phyloP scores from a whole-genome alignment of 2,113 vertebrate species.

The Lamprologus ornatipinnis region DNA sequence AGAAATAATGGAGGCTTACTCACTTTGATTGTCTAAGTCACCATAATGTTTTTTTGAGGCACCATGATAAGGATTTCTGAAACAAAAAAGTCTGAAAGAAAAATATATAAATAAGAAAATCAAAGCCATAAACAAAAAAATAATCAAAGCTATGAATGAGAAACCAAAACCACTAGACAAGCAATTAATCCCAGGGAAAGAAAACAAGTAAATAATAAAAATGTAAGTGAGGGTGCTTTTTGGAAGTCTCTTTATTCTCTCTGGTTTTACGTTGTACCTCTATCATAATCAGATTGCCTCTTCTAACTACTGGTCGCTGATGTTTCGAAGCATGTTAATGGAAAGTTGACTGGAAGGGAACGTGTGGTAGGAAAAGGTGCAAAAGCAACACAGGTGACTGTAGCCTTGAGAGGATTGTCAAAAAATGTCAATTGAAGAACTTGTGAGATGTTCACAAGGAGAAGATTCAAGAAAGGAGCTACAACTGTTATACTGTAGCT shows the following conservation, averaged over 20 bases:
- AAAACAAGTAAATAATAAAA: neutral
- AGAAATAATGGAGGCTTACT: slow-evolving; percentile 37
- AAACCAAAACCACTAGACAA: slow-evolving; percentile 13
- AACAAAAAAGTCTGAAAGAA: slow-evolving; percentile 43
- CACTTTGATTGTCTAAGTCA: slow-evolving; percentile 46
- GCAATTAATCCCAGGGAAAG: neutral
- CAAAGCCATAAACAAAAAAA: slow-evolving; percentile 24
- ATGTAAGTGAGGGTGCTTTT: slow-evolving; percentile 10
- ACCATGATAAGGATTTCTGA: slow-evolving; percentile 50
- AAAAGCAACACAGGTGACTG: neutral
- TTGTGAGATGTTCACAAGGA: neutral
- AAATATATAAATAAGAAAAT: slow-evolving; percentile 46
- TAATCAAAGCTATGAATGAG: slow-evolving; percentile 21
- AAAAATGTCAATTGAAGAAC: neutral
- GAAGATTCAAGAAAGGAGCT: neutral
- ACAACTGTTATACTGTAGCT: neutral
- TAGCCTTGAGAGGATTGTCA: neutral
- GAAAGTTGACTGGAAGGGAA: neutral
- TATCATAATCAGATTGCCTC: neutral
- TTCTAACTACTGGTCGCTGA: neutral
- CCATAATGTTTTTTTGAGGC: slow-evolving; percentile 53
- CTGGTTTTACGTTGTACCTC: neutral
- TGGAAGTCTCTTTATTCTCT: neutral
- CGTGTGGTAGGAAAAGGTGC: neutral
- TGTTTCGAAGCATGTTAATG: neutral